These are phyloP conservation scores for Cyclopterus lumpus DNA, from an alignment of 2,797 vertebrate genomes.

Conservation along the genomic window DNA sequence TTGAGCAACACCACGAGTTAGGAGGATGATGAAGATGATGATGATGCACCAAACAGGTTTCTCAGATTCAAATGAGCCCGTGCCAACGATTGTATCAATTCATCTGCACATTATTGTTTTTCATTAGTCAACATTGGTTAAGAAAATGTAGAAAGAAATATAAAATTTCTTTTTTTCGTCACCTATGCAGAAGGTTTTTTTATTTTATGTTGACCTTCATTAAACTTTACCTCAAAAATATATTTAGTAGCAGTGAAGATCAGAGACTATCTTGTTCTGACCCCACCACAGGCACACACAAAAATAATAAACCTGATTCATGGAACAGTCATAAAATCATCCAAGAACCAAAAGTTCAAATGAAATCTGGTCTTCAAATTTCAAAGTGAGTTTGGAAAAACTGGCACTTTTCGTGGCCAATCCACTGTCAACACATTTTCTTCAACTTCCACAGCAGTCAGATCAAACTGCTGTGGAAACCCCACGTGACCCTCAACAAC, in stretches of 20 bases:
- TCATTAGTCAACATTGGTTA: not conserved
- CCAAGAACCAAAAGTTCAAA: not conserved
- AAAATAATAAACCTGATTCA: not conserved
- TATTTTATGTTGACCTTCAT: not conserved
- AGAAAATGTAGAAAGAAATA: not conserved
- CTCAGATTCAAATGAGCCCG: not conserved
- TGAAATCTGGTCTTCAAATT: not conserved
- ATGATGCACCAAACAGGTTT: constrained; percentile 1
- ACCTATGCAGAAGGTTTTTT: too few relatives aligned
- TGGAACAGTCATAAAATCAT: not conserved
- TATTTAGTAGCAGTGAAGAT: not conserved
- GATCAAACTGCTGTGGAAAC: not conserved
- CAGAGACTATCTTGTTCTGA: too few relatives aligned
- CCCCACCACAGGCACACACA: not conserved
- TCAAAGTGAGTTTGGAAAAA: not conserved
- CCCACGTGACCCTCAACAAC: not conserved
- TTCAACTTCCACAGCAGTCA: not conserved
- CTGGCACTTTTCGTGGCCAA: too few relatives aligned
- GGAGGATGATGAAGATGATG: not conserved
- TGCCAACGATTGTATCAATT: not conserved
- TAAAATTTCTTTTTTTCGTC: not conserved
- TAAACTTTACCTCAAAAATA: not conserved
- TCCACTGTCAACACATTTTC: not conserved
- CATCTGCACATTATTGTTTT: not conserved
- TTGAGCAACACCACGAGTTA: not conserved